Evolutionary conservation across 2,113 vertebrate species (phyloP), one percentile per base, ranked within the genome.

Genomic region (Coracopsis vasa): DNA sequence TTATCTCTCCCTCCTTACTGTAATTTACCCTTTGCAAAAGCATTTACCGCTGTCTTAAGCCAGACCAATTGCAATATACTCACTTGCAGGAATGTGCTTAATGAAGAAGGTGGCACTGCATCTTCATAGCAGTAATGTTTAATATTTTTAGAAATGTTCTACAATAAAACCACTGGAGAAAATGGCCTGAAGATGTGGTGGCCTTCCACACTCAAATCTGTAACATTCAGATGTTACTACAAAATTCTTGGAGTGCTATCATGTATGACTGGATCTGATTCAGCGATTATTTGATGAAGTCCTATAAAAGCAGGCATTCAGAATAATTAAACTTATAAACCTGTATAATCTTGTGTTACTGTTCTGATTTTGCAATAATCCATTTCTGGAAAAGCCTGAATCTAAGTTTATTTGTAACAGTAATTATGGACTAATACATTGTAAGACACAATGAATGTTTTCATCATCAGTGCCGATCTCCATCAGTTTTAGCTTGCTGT

Each of bases 21-120:
- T 28, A 80, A 96, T 90, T 95, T 93, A 94, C 60, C 58, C 21
- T 47, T 85, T 56, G 42, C 51, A 97, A 92, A 77, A 86, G 61
- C 61, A 74, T 61, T 74, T 93, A 80, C 75, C 9, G 4, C 53
- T 71, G n/a, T 80, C 84, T 73, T 89, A 81, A 85, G n/a, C 73
- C 60, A 92, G 62, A 96, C 54, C 54, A 93, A 81, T 48, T 90
- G 37, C n/a, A 94, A 86, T 15, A 73, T 0, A 9, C 2, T 35
- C n/a, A 48, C 25, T 92, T 79, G 50, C 66, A 95, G 64, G 81
- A 92, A 93, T 17, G 67, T 2, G 15, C 18, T 92, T 35, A 81
- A 88, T 44, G 64, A 86, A 80, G 64, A 90, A 72, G 29, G 24
- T 51, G 21, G n/a, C 44, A 77, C 10, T 86, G 41, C 17, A 48